phyloP scores from a whole-genome alignment of 2,113 vertebrate genomes.

The Mustela nigripes region DNA sequence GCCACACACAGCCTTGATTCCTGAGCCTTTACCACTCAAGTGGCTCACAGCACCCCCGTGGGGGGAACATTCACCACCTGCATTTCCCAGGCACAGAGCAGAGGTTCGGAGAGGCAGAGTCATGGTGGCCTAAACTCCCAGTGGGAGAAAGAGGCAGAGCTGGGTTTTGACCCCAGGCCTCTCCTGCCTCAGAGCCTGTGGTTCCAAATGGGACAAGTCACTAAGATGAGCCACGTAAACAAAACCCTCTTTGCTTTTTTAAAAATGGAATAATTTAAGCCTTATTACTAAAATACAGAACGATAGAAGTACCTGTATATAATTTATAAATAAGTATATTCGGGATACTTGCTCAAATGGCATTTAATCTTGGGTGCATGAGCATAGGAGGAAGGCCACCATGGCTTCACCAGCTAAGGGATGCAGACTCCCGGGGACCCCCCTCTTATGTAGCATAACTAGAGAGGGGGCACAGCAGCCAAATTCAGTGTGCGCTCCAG shows the following conservation, averaged over 20 bases:
- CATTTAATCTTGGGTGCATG: not conserved
- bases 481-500: not conserved
- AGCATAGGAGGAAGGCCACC: not conserved
- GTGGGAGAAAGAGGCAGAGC: not conserved
- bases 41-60: not conserved
- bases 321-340: not conserved
- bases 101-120: not conserved
- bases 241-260: not conserved
- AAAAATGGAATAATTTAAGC: constrained; percentile 64
- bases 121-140: fast-evolving
- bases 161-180: not conserved
- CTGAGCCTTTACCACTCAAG: not conserved
- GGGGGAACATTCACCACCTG: fast-evolving
- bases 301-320: not conserved
- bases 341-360: not conserved
- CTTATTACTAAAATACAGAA: constrained; percentile 7
- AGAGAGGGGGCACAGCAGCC: not conserved
- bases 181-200: not conserved
- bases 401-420: not conserved
- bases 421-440: not conserved
- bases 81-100: not conserved
- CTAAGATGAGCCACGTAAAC: not conserved
- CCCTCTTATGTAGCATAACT: not conserved
- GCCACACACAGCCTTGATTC: not conserved
- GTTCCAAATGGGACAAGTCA: not conserved